These are phyloP conservation scores for Silurus glanis DNA, from an alignment of 2,113 vertebrate genomes.

Conservation along the genomic window DNA sequence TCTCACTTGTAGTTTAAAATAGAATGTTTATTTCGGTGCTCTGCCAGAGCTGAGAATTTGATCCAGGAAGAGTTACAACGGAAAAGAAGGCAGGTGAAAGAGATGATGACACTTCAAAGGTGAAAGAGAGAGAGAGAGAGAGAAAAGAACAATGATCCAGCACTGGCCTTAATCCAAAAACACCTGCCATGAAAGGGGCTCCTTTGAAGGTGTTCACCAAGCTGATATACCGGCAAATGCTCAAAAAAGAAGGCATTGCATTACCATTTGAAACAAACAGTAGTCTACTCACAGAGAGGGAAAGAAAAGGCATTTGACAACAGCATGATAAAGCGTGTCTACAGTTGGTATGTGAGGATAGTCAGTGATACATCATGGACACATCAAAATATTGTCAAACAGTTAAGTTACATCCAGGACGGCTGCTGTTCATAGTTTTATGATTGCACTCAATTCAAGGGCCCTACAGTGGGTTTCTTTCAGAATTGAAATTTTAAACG, in stretches of 20 bases:
- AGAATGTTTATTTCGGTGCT: constrained; percentile 47
- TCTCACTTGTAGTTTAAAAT: constrained; percentile 48
- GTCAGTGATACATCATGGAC: background rate
- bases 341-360: background rate
- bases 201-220: constrained; percentile 68
- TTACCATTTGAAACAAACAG: constrained; percentile 52
- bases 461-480: background rate
- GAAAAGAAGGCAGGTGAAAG: constrained; percentile 60
- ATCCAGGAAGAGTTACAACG: constrained; percentile 49
- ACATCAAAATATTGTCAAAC: background rate
- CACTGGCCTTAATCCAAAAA: constrained; percentile 75
- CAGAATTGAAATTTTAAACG: background rate
- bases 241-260: constrained; percentile 39
- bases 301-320: background rate
- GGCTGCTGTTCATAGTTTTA: background rate
- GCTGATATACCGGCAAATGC: constrained; percentile 51
- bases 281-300: background rate
- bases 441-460: background rate
- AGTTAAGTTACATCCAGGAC: background rate
- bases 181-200: constrained; percentile 71
- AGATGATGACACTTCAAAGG: constrained; percentile 71
- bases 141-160: constrained; percentile 57
- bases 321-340: background rate
- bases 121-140: constrained; percentile 56
- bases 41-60: constrained; percentile 46